Evolutionary conservation across 2,797 vertebrate species (phyloP), one percentile per base, ranked within the genome.

Genomic region (Leucoraja ocellata): DNA sequence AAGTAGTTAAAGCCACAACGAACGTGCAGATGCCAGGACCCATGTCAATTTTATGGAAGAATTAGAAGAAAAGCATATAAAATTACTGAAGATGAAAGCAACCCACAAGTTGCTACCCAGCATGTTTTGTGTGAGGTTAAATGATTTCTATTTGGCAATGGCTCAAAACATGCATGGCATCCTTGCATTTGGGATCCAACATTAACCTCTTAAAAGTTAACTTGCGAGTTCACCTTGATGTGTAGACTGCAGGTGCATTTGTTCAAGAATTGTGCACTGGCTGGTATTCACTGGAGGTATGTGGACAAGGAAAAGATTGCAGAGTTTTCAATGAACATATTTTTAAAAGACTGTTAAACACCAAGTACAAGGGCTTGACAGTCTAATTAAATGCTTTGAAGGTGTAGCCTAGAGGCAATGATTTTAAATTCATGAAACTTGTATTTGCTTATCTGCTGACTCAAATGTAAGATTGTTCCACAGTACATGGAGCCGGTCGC

Each of bases 321-420:
- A 84, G 46, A 81, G 54, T 88, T 88, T 65, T 65, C 84, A 83
- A 54, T 88, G 84, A 88, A 88, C n/a, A n/a, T 65, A 65, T 65
- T 88, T 65, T 32, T 61, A 65, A 88, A n/a, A 65, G 63, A n/a
- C 32, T 65, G 21, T 73, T 6, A 88, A 88, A 88, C 84, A 88
- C 28, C 0, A n/a, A 88, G 84, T 88, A 88, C 84, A n/a, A 88
- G 46, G 61, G 28, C 58, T 32, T 88, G 61, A 65, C 13, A 88
- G 65, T 88, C 28, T 32, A 88, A 88, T 65, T 63, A 88, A 88
- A 88, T 65, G 61, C 61, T 88, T 88, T 88, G 84, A 88, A 32
- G 18, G 32, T n/a, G 83, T 63, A 13, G 83, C 83, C 83, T 61
- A 63, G 54, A 86, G 84, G 84, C 61, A 32, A 13, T 88, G 84